Base-by-base conservation (phyloP, 2,888 invertebrate genomes). In the Deilephila porcellus region DNA sequence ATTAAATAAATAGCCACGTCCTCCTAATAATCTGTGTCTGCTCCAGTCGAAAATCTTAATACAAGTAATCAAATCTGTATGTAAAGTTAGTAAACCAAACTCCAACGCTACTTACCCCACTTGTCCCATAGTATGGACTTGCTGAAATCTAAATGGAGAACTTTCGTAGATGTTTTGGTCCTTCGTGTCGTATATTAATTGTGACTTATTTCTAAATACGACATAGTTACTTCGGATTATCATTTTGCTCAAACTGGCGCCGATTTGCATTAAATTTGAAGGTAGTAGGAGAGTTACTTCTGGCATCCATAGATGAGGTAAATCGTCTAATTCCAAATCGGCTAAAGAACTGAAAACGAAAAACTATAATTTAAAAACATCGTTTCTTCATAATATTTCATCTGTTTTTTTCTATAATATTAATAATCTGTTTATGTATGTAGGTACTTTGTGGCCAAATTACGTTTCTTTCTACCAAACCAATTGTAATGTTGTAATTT, bases 111-210 rank as follows among this genome's bases (percentile, higher is more conserved):
- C 93, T 90, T 82, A 93, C 93, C 88, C 84, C 17, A 90, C 60
- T 45, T 84, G 75, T 1, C 92, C 93, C 0, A 1, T 20, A 37
- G 75, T 78, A 17, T 80, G 78, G 5, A 92, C 91, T 78, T 88
- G 86, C 56, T 88, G 82, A 53, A 86, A 87, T 25, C 82, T 81
- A 78, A 93, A 93, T 1, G 93, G 93, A 0, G 93, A 92, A 4
- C 71, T 77, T 20, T 79, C 76, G 5, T 72, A 74, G 0, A 81
- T 56, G 53, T 88, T 71, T 71, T 86, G 83, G 0, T 81, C 70
- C 0, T 73, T 70, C 0, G 75, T 62, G 0, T 81, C 74, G 53
- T 80, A 82, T 3, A 87, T 76, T 0, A 91, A 74, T 5, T 83
- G 82, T 0, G 88, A 82, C 1, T 79, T 76, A 71, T 93, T 92